Conservation (phyloP, 2,113 vertebrate genomes). For the Cricetomys ansorgei region DNA sequence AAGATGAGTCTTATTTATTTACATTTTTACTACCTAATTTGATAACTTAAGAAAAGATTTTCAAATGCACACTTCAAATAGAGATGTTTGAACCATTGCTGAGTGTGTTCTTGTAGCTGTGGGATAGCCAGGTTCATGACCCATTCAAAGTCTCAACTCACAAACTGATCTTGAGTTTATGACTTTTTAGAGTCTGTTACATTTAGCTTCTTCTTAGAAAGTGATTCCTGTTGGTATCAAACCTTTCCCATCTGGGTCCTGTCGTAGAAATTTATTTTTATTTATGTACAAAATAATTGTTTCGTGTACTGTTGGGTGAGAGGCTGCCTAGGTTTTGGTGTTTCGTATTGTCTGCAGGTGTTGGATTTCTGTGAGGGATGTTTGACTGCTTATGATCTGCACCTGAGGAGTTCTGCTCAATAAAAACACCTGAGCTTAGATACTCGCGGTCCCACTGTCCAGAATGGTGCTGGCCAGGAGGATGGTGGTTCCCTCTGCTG, state of each 20-base stretch:
- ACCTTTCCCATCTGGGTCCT: conserved; percentile 39
- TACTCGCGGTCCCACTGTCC: too few relatives aligned
- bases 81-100: neutral
- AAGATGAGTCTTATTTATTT: neutral
- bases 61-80: neutral
- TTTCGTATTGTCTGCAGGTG: too few relatives aligned
- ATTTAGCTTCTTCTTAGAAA: conserved; percentile 49
- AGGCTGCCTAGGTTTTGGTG: too few relatives aligned
- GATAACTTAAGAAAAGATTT: neutral
- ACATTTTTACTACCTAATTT: neutral
- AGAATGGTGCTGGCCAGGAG: too few relatives aligned
- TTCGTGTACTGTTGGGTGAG: too few relatives aligned
- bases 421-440: too few relatives aligned
- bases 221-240: conserved; percentile 45
- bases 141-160: neutral
- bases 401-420: too few relatives aligned
- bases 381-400: too few relatives aligned
- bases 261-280: too few relatives aligned
- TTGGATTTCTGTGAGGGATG: too few relatives aligned
- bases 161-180: neutral
- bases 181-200: conserved; percentile 8
- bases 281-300: too few relatives aligned
- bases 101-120: neutral
- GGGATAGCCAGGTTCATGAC: neutral
- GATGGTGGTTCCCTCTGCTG: too few relatives aligned